Evolutionary conservation across 1,140 invertebrate species (phyloP).

Genomic region (Metopolophium dirhodum): DNA sequence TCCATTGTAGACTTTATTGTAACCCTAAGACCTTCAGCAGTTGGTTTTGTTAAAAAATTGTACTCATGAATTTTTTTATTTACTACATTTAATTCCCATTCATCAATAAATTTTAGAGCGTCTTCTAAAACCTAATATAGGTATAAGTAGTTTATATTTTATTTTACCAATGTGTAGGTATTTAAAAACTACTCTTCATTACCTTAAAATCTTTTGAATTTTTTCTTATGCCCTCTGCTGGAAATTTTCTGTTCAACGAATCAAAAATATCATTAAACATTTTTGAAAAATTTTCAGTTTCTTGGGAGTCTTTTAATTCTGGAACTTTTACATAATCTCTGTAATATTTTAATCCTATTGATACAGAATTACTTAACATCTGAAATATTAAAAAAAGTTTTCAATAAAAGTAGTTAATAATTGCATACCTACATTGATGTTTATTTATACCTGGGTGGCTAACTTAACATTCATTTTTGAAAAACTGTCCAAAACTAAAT

Average conservation of each 20-base stretch:
- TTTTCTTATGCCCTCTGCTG: background rate
- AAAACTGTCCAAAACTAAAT: too few species aligned
- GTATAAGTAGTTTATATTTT: too few species aligned
- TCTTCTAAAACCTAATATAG: too few species aligned
- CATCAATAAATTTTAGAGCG: background rate
- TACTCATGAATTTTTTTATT: background rate
- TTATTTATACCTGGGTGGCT: too few species aligned
- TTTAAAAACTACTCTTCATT: background rate
- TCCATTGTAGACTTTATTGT: background rate
- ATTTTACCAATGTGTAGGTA: too few species aligned
- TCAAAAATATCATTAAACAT: background rate
- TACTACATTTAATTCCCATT: background rate
- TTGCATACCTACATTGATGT: too few species aligned
- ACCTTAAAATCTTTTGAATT: background rate
- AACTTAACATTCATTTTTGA: too few species aligned
- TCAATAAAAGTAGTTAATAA: too few species aligned
- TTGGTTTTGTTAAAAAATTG: background rate
- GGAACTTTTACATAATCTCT: background rate
- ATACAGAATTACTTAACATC: too few species aligned
- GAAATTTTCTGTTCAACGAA: too few species aligned
- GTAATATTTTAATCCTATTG: too few species aligned
- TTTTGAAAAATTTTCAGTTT: background rate
- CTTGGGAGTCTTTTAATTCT: background rate
- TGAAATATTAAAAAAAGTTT: too few species aligned
- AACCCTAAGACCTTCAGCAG: background rate